Conservation (phyloP, 1,140 invertebrate genomes). For the Drosophila parabipectinata region DNA sequence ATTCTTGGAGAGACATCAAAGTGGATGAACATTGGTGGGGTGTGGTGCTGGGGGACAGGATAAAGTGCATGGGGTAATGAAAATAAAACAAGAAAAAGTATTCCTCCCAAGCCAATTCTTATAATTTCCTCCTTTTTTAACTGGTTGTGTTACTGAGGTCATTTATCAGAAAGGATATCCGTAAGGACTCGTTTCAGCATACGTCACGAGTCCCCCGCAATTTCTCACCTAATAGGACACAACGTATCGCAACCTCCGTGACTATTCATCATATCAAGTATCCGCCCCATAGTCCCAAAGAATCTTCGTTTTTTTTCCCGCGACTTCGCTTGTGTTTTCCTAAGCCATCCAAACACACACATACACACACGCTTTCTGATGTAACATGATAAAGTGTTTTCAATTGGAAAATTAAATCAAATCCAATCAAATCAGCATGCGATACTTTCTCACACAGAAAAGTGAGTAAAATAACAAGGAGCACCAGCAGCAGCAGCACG, state of each 20-base stretch:
- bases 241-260: constrained; percentile 24
- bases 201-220: neutral
- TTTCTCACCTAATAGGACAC: constrained; percentile 47
- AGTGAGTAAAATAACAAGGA: constrained; percentile 29
- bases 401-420: constrained; percentile 83
- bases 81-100: too few species aligned
- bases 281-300: constrained; percentile 21
- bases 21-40: constrained; percentile 2
- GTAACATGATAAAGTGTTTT: constrained; percentile 79
- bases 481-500: constrained; percentile 12
- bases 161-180: neutral
- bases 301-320: neutral
- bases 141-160: neutral
- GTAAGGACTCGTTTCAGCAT: neutral
- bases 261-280: constrained; percentile 49
- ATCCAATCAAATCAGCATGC: constrained; percentile 81
- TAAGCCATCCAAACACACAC: constrained; percentile 14
- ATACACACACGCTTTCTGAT: constrained; percentile 9
- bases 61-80: neutral
- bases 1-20: constrained; percentile 17
- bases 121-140: too few species aligned
- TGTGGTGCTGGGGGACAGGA: neutral
- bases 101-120: too few species aligned
- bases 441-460: constrained; percentile 45
- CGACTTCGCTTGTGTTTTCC: constrained; percentile 38